Percentiles rank a stretch among this genome's conserved stretches.
Evolutionary conservation across 2,797 vertebrate species (phyloP).

Genomic region (Cirrhinus molitorella): DNA sequence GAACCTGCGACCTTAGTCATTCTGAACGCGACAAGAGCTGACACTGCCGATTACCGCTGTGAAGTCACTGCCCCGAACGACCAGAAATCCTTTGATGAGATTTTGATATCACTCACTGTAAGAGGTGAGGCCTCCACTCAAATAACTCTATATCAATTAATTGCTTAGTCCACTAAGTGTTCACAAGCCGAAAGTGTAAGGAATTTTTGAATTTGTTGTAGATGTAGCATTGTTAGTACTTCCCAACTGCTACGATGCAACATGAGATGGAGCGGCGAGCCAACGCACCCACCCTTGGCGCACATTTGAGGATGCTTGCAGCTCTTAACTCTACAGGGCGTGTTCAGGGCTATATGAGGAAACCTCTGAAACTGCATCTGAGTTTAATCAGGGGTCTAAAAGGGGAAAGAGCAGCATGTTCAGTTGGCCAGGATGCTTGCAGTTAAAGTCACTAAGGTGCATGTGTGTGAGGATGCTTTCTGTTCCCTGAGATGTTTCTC

Average conservation of each 20-base stretch:
- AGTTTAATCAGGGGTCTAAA: conserved; percentile 78
- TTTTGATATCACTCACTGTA: conserved; percentile 89
- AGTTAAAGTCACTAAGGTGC: conserved; percentile 14
- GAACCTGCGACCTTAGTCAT: conserved; percentile 90
- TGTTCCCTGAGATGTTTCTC: conserved; percentile 38
- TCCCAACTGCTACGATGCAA: conserved; percentile 72
- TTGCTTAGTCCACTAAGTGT: background rate
- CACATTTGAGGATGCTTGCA: conserved; percentile 75
- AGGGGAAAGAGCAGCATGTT: conserved; percentile 76
- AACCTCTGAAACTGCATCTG: conserved; percentile 82
- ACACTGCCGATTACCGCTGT: conserved; percentile 92
- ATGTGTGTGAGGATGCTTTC: conserved; percentile 31
- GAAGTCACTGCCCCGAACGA: conserved; percentile 91
- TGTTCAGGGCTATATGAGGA: conserved; percentile 82
- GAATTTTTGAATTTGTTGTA: conserved; percentile 15
- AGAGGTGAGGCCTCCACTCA: conserved; percentile 80
- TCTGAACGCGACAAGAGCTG: conserved; percentile 88
- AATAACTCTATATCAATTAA: background rate
- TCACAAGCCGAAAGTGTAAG: background rate
- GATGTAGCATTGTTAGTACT: conserved; percentile 56
- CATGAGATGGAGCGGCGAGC: conserved; percentile 72
- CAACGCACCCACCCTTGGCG: conserved; percentile 69
- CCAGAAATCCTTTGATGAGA: conserved; percentile 89
- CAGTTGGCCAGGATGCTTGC: conserved; percentile 66
- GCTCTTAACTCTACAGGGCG: conserved; percentile 78